Conservation (phyloP, 2,113 vertebrate species). For the Sinocyclocheilus anshuiensis region DNA sequence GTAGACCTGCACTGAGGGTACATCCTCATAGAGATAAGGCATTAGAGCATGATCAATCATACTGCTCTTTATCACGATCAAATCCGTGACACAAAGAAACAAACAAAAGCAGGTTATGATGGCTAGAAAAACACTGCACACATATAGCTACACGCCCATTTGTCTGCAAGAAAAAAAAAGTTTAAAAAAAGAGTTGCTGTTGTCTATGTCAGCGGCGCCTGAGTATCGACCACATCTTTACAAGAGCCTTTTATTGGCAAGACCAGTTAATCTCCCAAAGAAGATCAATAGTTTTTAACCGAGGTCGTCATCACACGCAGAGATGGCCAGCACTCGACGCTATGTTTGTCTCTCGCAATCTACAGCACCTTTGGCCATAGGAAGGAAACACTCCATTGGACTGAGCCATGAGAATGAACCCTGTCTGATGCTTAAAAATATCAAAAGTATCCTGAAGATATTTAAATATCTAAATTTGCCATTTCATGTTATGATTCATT, state of each 20-base stretch:
- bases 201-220: constrained; percentile 50
- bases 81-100: constrained; percentile 31
- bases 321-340: constrained; percentile 36
- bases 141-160: not conserved
- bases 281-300: constrained; percentile 54
- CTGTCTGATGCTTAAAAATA: not conserved
- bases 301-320: constrained; percentile 51
- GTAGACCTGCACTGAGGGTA: constrained; percentile 11
- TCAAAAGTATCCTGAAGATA: not conserved
- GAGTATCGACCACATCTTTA: constrained; percentile 46
- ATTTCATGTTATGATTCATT: not conserved
- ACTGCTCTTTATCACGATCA: constrained; percentile 12
- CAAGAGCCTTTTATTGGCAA: constrained; percentile 52
- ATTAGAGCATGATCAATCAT: constrained; percentile 21
- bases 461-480: not conserved
- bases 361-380: constrained; percentile 12
- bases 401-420: not conserved
- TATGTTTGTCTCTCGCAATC: constrained; percentile 41
- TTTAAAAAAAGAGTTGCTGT: constrained; percentile 24
- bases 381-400: constrained; percentile 50
- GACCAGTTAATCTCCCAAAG: constrained; percentile 53
- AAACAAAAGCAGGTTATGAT: constrained; percentile 27
- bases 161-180: constrained; percentile 9
- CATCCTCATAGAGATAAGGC: constrained; percentile 22
- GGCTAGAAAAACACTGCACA: not conserved